Base-by-base conservation (phyloP, 2,797 vertebrate genomes). In the Buceros bicornis region DNA sequence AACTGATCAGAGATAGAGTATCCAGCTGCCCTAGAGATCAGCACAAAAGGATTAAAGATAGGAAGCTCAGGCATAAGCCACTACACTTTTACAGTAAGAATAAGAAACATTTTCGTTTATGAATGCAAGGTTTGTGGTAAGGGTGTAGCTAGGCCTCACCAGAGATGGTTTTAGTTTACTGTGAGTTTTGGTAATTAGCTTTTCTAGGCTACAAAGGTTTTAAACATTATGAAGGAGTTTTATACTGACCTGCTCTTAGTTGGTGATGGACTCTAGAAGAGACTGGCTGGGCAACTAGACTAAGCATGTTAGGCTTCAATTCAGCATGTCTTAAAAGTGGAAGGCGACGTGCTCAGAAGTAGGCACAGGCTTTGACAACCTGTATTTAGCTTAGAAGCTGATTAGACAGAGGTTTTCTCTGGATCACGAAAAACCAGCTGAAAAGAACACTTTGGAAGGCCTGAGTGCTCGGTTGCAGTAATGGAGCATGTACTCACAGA, bases 11-110 rank as follows among this genome's bases (percentile, higher is more conserved):
- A 86, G 66, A 62, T 20, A 28, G 6, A 40, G 35, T 5, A 81
- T 53, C 65, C 89, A 93, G 87, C 65, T 43, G 28, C 74, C 10
- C 56, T 33, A 31, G 79, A 89, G 90, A 93, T 64, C 89, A 87
- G 61, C 61, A 74, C 69, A 65, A 28, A 78, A 28, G 57, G 72
- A 54, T 79, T 54, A 54, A 85, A 83, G 69, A 71, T 14, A 11
- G 45, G 60, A 43, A 91, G 21, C 21, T 56, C 61, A 69, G 29
- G 57, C 29, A 42, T 37, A 81, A 95, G 66, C 10, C 13, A 42
- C 56, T 33, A 4, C 13, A 40, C 50, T 86, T 88, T 74, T 62
- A 54, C 69, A 78, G 57, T 43, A 78, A 83, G 65, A 71, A 58
- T 69, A 85, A 65, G 61, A 56, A 84, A 64, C 4, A 8, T 78